phyloP scores from a whole-genome alignment of 2,113 vertebrate genomes.

The Ceuthmochares aereus region DNA sequence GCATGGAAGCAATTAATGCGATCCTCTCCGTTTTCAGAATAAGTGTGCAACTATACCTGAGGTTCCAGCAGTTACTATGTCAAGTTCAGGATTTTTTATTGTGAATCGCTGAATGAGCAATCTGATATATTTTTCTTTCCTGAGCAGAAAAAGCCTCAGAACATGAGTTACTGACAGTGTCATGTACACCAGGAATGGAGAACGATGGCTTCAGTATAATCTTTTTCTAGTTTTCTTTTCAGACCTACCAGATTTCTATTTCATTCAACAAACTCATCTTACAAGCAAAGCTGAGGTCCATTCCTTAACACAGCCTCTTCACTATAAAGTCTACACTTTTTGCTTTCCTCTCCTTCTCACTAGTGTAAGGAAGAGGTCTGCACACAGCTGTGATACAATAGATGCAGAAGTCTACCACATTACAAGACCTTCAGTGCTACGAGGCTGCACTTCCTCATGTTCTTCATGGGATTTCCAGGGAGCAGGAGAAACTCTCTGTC shows the following conservation, averaged over 20 bases:
- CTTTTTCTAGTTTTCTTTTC: background rate
- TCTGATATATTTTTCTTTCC: background rate
- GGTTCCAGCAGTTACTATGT: background rate
- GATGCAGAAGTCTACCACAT: background rate
- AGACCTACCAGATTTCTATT: background rate
- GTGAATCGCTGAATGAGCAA: background rate
- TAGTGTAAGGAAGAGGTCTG: background rate
- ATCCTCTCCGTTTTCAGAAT: constrained; percentile 12
- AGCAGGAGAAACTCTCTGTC: background rate
- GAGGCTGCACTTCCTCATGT: background rate
- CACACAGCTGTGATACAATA: background rate
- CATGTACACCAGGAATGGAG: background rate
- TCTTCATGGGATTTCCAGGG: background rate
- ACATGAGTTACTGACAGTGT: rapidly evolving
- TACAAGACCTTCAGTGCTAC: background rate
- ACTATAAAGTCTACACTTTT: background rate
- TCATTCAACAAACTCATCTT: background rate
- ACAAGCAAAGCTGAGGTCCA: background rate
- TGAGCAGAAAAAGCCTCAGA: background rate
- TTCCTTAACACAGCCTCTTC: background rate
- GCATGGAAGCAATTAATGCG: constrained; percentile 41
- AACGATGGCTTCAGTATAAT: background rate
- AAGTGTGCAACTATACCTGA: background rate
- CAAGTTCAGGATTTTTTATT: background rate
- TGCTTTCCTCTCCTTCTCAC: background rate